Percentiles rank a stretch among this genome's conserved stretches.
These are phyloP conservation scores for Epinotia nisella DNA, from an alignment of 2,888 invertebrate species.

Conservation along the genomic window DNA sequence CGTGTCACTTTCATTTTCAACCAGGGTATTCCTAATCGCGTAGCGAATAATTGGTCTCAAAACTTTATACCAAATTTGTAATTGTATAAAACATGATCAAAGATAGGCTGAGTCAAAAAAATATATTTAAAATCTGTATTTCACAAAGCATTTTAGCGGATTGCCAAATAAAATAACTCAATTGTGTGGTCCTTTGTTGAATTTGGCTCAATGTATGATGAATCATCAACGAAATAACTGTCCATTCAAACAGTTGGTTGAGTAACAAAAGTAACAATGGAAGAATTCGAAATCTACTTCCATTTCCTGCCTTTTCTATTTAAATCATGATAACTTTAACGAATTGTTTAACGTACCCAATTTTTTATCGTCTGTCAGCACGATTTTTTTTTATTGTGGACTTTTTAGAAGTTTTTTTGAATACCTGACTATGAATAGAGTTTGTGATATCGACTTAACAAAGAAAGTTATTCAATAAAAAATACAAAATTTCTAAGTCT, in stretches of 20 bases:
- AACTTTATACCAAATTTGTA: slow-evolving; percentile 42
- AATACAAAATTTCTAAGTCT: slow-evolving; percentile 76
- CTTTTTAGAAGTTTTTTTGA: slow-evolving; percentile 78
- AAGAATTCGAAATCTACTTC: slow-evolving; percentile 60
- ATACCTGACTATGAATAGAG: slow-evolving; percentile 75
- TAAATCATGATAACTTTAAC: slow-evolving; percentile 34
- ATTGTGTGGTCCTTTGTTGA: slow-evolving; percentile 8
- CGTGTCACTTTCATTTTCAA: slow-evolving; percentile 21
- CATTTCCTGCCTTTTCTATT: slow-evolving; percentile 64
- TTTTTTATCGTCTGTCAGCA: slow-evolving; percentile 35
- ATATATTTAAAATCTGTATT: slow-evolving; percentile 6
- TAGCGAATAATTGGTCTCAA: slow-evolving; percentile 44
- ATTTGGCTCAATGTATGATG: slow-evolving; percentile 18
- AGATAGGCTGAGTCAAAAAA: not conserved
- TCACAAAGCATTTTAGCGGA: not conserved
- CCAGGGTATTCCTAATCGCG: slow-evolving; percentile 20
- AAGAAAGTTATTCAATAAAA: slow-evolving; percentile 82
- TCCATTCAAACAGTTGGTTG: slow-evolving; percentile 22
- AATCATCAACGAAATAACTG: slow-evolving; percentile 10
- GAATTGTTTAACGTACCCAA: slow-evolving; percentile 19
- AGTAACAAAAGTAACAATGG: slow-evolving; percentile 30
- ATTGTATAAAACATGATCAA: slow-evolving; percentile 16
- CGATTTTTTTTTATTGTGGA: slow-evolving; percentile 50
- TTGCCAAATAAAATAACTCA: slow-evolving; percentile 23
- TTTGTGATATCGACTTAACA: slow-evolving; percentile 76